phyloP scores from a whole-genome alignment of 2,113 vertebrate genomes.

The Lepisosteus osseus region DNA sequence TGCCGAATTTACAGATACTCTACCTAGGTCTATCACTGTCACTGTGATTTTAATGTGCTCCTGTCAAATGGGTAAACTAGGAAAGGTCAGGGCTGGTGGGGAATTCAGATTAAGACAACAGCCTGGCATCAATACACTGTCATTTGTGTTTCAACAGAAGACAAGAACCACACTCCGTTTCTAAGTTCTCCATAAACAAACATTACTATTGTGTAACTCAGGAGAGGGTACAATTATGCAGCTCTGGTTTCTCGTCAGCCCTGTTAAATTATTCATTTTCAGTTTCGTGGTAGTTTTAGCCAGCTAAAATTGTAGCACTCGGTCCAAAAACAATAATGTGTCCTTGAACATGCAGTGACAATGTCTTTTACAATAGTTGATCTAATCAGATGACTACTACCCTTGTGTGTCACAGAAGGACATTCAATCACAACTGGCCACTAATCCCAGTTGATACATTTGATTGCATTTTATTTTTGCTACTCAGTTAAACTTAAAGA shows the following conservation, averaged over 20 bases:
- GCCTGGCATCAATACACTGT: constrained; percentile 9
- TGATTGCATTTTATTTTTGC: too few relatives aligned
- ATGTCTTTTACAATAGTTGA: too few relatives aligned
- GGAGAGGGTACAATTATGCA: neutral
- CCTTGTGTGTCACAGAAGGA: too few relatives aligned
- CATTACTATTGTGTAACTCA: neutral
- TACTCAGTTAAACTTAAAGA: too few relatives aligned
- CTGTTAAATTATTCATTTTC: constrained; percentile 18
- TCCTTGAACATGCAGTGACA: too few relatives aligned
- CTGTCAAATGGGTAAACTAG: constrained; percentile 4
- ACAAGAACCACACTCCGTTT: neutral
- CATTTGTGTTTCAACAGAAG: neutral
- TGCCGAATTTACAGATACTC: neutral
- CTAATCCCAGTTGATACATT: too few relatives aligned
- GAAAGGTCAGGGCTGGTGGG: constrained; percentile 18
- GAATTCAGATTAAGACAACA: constrained; percentile 9
- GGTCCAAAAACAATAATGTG: too few relatives aligned
- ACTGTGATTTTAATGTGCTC: neutral
- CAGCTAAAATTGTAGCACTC: neutral
- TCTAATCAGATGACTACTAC: too few relatives aligned
- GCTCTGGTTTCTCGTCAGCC: too few relatives aligned
- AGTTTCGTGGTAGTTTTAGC: constrained; percentile 7
- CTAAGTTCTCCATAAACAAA: neutral
- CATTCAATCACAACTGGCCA: too few relatives aligned
- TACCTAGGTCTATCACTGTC: too few relatives aligned